Base-by-base conservation (phyloP, 2,113 vertebrate genomes). In the Aegithalos caudatus region DNA sequence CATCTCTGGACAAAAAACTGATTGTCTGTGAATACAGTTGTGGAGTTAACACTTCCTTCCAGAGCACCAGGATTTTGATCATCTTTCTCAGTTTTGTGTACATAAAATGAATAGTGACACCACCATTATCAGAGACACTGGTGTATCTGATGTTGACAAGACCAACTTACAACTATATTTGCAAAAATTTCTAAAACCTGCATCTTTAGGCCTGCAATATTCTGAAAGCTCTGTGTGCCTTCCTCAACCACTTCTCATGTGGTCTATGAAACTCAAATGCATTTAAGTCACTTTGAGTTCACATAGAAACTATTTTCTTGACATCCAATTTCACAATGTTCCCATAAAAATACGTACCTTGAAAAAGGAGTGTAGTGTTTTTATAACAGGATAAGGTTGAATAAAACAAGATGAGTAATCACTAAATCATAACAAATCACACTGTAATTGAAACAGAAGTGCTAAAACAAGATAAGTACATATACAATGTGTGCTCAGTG, bases 41-140 rank as follows among this genome's bases (percentile, higher is more conserved):
- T n/a, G 29, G 14, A 10, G 13, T 9, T 64, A 38, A 23, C 3
- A 18, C 9, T 62, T 10, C 16, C 29, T 87, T 87, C 29, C 37
- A 6, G 7, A 53, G 9, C 4, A 33, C 4, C 2, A 58, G 14
- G 11, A 79, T 78, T 87, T 79, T 8, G 4, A 66, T 8, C 0
- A 12, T 42, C 9, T 44, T 56, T 57, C 65, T 54, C 13, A 53
- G 3, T 85, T 74, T 84, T 61, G 5, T 42, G 17, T 74, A 70
- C 45, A 42, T 25, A 61, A 81, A 94, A 58, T 28, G 13, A 11
- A n/a, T 17, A 35, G 2, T 24, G 9, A 35, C 20, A 16, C 4
- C 56, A 62, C 8, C 22, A 37, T 25, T 85, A 29, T 62, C 23
- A 90, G 11, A 82, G 15, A 13, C 57, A 14, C 31, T 40, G 24